Evolutionary conservation across 2,888 invertebrate genomes (phyloP), one percentile per base, ranked within the genome.

Genomic region (Xylota segnis): DNA sequence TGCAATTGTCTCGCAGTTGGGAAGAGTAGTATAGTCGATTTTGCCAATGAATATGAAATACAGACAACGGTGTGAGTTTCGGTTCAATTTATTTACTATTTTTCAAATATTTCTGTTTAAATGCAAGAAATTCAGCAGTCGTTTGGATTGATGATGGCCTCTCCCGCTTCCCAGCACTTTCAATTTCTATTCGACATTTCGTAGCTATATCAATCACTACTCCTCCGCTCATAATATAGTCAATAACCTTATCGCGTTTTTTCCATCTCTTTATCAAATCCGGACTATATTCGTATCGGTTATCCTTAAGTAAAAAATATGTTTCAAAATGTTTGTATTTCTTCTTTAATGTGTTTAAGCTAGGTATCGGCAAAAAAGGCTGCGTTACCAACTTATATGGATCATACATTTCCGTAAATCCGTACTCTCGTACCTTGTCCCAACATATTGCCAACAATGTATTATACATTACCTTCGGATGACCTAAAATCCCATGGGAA

Each of bases 401-500:
- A 88, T 92, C 92, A 71, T 90, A 90, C 0, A 82, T 50, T 10
- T 88, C 54, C 0, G 89, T 88, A 75, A 88, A 91, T 58, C 90
- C 89, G n/a, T 88, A 83, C 43, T 87, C 88, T 5, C 91, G 90
- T n/a, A 90, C 88, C 2, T 89, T 88, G 0, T 90, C 88, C 89
- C 90, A 90, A 75, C 90, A 88, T 0, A 92, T 74, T 0, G 84
- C 77, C 4, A 92, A 83, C 54, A 90, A 72, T 6, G 92, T 91
- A 59, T 92, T 89, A 75, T 92, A 92, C 3, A 90, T 40, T 0
- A 61, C 52, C 65, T 90, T 92, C 0, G 92, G 91, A 88, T 91
- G 90, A 0, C 92, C 92, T 14, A 92, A 78, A 37, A 92, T 91
- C 0, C 92, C 92, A 50, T 91, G 92, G 0, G 88, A 83, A 0